Evolutionary conservation across 2,888 invertebrate genomes (phyloP).

Genomic region (Calephelis perditalis): DNA sequence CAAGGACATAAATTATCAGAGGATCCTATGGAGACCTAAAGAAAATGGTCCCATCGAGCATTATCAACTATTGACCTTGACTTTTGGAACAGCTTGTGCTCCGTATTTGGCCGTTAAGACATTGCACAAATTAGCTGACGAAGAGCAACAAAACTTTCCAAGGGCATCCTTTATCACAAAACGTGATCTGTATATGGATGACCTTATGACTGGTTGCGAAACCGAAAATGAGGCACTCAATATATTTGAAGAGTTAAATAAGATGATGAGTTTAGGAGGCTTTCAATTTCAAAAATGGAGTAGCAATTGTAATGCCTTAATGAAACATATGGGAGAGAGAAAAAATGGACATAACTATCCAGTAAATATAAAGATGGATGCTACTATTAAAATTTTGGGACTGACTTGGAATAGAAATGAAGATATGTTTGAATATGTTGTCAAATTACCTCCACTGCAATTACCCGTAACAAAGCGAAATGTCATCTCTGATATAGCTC

Average conservation of each 20-base stretch:
- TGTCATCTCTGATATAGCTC: conserved; percentile 31
- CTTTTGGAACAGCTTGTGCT: conserved; percentile 16
- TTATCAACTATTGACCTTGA: conserved; percentile 12
- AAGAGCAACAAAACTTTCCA: conserved; percentile 11
- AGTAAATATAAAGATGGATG: conserved; percentile 22
- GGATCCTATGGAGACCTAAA: conserved; percentile 27
- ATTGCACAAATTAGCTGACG: conserved; percentile 17
- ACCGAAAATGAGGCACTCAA: conserved; percentile 26
- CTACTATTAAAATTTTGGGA: conserved; percentile 31
- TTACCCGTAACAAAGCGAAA: conserved; percentile 28
- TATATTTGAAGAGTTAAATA: conserved; percentile 29
- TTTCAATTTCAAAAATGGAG: conserved; percentile 36
- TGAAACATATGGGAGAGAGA: conserved; percentile 25
- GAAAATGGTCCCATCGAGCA: conserved; percentile 3
- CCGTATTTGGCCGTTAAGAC: conserved; percentile 16
- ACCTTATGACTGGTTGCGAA: conserved; percentile 27
- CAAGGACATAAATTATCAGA: conserved; percentile 23
- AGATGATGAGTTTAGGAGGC: conserved; percentile 29
- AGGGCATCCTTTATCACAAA: conserved; percentile 7
- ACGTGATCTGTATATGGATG: conserved; percentile 25
- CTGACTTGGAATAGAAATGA: conserved; percentile 30
- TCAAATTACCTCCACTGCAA: conserved; percentile 21
- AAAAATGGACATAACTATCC: conserved; percentile 11
- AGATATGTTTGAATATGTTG: conserved; percentile 29
- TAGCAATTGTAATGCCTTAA: conserved; percentile 27